Conservation (phyloP, 2,888 invertebrate genomes). For the Ellobium chinense region DNA sequence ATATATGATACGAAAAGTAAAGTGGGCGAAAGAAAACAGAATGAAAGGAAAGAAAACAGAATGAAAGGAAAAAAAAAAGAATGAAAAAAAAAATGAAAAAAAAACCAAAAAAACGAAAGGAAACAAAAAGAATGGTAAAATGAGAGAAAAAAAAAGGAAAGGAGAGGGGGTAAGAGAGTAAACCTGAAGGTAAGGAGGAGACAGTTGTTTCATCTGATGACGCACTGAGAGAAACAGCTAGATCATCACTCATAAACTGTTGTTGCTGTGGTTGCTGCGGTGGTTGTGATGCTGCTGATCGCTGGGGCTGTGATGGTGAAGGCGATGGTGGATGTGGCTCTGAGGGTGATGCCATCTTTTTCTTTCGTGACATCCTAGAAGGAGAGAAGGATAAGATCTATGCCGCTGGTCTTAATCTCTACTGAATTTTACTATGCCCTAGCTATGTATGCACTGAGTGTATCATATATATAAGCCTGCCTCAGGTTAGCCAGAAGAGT, state of each 20-base stretch:
- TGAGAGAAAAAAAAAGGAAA: background rate
- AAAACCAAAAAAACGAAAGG: background rate
- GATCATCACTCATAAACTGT: background rate
- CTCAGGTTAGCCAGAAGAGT: too few relatives aligned
- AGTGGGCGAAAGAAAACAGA: too few relatives aligned
- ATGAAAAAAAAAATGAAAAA: background rate
- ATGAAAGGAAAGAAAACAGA: background rate
- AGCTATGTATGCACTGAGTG: too few relatives aligned
- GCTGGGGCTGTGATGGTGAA: conserved; percentile 10
- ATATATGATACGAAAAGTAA: too few relatives aligned
- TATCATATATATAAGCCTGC: too few relatives aligned
- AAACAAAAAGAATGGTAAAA: background rate
- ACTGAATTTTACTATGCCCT: too few relatives aligned
- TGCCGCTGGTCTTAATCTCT: too few relatives aligned
- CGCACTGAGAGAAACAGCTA: background rate
- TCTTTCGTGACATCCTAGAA: conserved; percentile 41
- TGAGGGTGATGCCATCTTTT: conserved; percentile 56
- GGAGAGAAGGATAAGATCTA: background rate
- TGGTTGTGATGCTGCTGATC: background rate
- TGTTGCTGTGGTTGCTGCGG: background rate
- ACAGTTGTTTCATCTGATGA: conserved; percentile 53
- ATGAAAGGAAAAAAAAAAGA: background rate
- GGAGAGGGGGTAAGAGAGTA: background rate
- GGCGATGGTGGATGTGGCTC: conserved; percentile 53
- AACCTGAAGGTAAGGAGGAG: conserved; percentile 57